A percentile compares a stretch with the other conserved stretches of the same genome.
These are phyloP conservation scores for Chrysopilus asiliformis DNA, from an alignment of 2,888 invertebrate genomes.

Conservation along the genomic window DNA sequence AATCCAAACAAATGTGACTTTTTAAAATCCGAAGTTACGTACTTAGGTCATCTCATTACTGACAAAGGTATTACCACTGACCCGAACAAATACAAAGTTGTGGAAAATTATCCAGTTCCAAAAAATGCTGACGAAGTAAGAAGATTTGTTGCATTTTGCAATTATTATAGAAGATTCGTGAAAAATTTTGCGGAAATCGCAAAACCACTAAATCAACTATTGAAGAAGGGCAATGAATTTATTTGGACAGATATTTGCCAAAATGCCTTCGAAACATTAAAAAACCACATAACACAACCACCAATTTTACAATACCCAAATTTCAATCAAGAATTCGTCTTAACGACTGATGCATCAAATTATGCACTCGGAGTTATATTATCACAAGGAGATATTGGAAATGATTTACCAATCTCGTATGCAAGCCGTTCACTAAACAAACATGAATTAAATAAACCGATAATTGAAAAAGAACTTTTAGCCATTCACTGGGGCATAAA, in stretches of 20 bases:
- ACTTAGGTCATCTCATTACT: constrained; percentile 10
- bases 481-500: background rate
- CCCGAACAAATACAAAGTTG: constrained; percentile 14
- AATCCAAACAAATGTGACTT: constrained; percentile 14
- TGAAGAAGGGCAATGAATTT: constrained; percentile 15
- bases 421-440: too few relatives aligned
- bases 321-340: background rate
- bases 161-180: constrained; percentile 17
- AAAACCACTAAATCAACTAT: constrained; percentile 12
- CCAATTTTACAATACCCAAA: background rate
- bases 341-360: background rate
- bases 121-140: constrained; percentile 14
- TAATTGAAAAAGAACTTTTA: background rate
- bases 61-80: constrained; percentile 16
- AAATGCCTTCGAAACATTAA: constrained; percentile 9
- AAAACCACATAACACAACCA: constrained; percentile 5
- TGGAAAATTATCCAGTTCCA: constrained; percentile 18
- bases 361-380: background rate
- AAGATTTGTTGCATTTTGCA: constrained; percentile 17
- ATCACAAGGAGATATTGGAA: background rate
- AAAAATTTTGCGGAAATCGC: constrained; percentile 18
- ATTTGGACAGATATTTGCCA: constrained; percentile 9
- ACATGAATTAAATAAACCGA: background rate
- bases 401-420: background rate
- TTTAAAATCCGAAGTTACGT: constrained; percentile 14